Evolutionary conservation across 1,140 invertebrate species (phyloP).

Genomic region (Eumeta japonica): DNA sequence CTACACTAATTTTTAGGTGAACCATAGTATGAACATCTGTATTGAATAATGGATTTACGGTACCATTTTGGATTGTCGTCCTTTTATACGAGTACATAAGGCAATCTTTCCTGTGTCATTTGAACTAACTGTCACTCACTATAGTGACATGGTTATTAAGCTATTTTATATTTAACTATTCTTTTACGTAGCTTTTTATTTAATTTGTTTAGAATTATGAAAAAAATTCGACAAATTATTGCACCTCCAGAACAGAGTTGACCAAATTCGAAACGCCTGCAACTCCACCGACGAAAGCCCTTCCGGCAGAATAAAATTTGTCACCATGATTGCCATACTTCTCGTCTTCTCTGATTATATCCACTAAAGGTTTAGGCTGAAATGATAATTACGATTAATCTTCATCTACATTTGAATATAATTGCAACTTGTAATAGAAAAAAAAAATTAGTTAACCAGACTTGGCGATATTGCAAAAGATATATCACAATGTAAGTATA

Average conservation of each 20-base stretch:
- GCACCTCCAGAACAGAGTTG: conserved; percentile 40
- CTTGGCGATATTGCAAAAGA: neutral
- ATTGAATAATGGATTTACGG: too few relatives aligned
- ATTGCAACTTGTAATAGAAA: conserved; percentile 4
- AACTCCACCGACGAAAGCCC: conserved; percentile 59
- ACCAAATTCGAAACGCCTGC: conserved; percentile 62
- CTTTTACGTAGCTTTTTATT: too few relatives aligned
- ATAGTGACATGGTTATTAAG: too few relatives aligned
- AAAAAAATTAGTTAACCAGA: neutral
- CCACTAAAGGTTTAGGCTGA: conserved; percentile 66
- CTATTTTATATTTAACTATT: too few relatives aligned
- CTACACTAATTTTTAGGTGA: too few relatives aligned
- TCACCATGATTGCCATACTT: conserved; percentile 71
- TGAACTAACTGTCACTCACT: neutral
- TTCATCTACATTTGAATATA: conserved; percentile 2
- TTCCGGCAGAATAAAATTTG: conserved; percentile 58
- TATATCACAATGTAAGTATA: neutral
- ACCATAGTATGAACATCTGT: too few relatives aligned
- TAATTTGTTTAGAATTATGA: too few relatives aligned
- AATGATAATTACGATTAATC: conserved; percentile 8
- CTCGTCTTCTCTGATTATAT: conserved; percentile 66
- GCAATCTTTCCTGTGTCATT: neutral
- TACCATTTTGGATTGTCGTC: too few relatives aligned
- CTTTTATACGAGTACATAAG: neutral
- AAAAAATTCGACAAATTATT: neutral